Percentiles rank a stretch among this genome's conserved stretches.
phyloP scores from a whole-genome alignment of 2,113 vertebrate species.

The Nycticebus coucang region DNA sequence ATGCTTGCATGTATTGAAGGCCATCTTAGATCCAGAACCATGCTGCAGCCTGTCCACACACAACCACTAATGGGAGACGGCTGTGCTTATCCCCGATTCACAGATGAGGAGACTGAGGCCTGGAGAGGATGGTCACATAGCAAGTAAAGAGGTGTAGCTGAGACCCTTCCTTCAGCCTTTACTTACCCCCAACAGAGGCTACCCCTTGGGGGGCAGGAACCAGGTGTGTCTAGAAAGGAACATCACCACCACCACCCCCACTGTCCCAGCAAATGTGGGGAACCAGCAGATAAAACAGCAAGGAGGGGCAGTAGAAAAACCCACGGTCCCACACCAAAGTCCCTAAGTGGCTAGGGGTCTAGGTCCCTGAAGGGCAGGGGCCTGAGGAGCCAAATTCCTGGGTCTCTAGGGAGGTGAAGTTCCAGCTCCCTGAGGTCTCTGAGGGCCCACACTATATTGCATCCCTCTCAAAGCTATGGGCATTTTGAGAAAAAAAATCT shows the following conservation, averaged over 20 bases:
- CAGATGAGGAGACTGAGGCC: neutral
- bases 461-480: neutral
- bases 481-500: neutral
- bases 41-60: rapidly evolving
- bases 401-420: neutral
- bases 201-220: neutral
- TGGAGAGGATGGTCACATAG: neutral
- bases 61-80: too few species aligned
- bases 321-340: neutral
- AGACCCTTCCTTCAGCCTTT: rapidly evolving
- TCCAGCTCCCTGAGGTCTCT: too few species aligned
- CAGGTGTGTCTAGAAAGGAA: neutral
- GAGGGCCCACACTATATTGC: neutral
- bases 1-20: neutral
- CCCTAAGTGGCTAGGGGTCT: too few species aligned
- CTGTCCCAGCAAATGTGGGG: rapidly evolving
- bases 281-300: rapidly evolving
- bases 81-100: neutral
- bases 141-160: neutral
- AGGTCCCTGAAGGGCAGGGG: neutral
- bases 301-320: neutral
- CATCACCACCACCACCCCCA: neutral
- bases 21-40: rapidly evolving
- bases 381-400: neutral
- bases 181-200: neutral